Base-by-base conservation (phyloP, 2,113 vertebrate genomes). In the Willisornis vidua region DNA sequence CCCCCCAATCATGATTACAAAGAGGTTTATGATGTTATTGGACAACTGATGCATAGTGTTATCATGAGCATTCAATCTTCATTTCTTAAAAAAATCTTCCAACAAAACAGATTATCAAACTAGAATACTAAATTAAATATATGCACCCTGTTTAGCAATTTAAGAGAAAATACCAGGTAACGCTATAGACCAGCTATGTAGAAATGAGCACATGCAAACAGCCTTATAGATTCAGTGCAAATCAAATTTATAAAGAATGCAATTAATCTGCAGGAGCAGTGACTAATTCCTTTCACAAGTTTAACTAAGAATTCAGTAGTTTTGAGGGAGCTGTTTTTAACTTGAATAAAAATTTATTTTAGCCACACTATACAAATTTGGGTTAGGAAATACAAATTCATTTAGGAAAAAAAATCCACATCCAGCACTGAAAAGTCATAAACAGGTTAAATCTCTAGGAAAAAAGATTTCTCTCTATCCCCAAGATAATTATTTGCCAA, bases 191-290 rank as follows among this genome's bases (percentile, higher is more conserved):
- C 41, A 82, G 46, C 73, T 39, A n/a, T 29, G 59, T 62, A 78
- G 72, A 90, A 89, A 87, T 25, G 72, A 88, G 51, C 51, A 62
- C 55, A 54, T 49, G 61, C 39, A 81, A 29, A 58, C 57, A 19
- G 41, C 70, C 35, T 92, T 70, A 35, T 29, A 80, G 70, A 43
- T 82, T 87, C 55, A 26, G 41, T 81, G 37, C 57, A 85, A 78
- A 92, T 79, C 45, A 94, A 89, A 96, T 92, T 89, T 62, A 70
- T 76, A 75, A 90, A 87, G 78, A 94, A 93, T 35, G 79, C 51
- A 71, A 71, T 87, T 90, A 68, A 82, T 93, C 89, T 87, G 31
- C 18, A 59, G 76, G 57, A 85, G 33, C 10, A 59, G 58, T 18
- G 18, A 78, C 71, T 70, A 90, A 85, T 76, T 93, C 72, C 59